Base-by-base conservation (phyloP, 2,888 invertebrate genomes). In the Tetrapedia diversipes region DNA sequence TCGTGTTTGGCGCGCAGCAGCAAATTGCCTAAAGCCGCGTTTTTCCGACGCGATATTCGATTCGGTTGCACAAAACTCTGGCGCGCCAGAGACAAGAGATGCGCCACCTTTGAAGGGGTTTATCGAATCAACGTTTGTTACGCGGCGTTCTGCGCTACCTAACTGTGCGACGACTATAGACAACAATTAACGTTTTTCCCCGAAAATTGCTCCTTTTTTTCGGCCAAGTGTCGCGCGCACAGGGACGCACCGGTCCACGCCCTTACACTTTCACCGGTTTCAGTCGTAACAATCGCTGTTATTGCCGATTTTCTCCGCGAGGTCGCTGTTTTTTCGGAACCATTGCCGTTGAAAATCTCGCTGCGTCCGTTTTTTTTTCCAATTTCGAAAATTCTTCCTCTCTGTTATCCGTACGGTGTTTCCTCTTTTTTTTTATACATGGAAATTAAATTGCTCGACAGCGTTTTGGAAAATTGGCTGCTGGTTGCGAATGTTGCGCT, bases 121-220 rank as follows among this genome's bases (percentile, higher is more conserved):
- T 83, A 83, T 82, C 57, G 77, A 73, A 69, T 83, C 76, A 84
- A 76, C 77, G 73, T 80, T 82, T 66, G 73, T 81, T 81, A 76
- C 73, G 57, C 51, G 22, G 67, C 53, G 34, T 51, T 32, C 37
- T 16, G 4, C 16, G 56, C 10, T 2, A 3, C 7, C 24, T 37
- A 3, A 10, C n/a, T 24, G 11, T 27, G 39, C 47, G 53, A 43
- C 57, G 56, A 65, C 64, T 19, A 49, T 41, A 24, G 32, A 59
- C 47, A 19, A 60, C 60, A 71, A 83, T 84, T 79, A 84, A 68
- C 84, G 60, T 67, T 56, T 64, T 10, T 37, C 3, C 43, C 19
- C 37, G 41, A 22, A 24, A 39, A 63, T 27, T 6, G 37, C 11
- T 22, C 22, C 37, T n/a, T 4, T 8, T 45, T 53, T 32, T 53